Evolutionary conservation across 2,888 invertebrate genomes (phyloP).

Genomic region (Drosophila quinaria): DNA sequence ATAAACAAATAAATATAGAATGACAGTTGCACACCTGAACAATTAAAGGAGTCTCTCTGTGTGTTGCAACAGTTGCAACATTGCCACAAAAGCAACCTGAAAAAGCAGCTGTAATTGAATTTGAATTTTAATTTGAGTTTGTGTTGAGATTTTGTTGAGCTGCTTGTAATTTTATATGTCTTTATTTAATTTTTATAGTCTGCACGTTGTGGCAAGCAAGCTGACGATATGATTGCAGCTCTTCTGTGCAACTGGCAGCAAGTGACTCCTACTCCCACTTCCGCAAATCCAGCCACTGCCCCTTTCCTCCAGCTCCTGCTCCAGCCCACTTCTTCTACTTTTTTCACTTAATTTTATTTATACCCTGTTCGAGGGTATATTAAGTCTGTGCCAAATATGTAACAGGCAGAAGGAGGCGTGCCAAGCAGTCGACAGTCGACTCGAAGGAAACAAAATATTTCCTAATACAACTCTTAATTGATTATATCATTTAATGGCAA

Average conservation of each 20-base stretch:
- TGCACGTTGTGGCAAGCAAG: slow-evolving; percentile 28
- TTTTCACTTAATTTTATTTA: neutral
- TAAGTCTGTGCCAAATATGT: neutral
- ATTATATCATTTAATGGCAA: too few species aligned
- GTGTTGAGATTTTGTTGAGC: slow-evolving; percentile 34
- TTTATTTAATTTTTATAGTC: slow-evolving; percentile 69
- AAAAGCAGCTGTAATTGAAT: slow-evolving; percentile 53
- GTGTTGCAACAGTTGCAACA: slow-evolving; percentile 26
- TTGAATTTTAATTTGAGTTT: slow-evolving; percentile 30
- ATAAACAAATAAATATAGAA: slow-evolving; percentile 7
- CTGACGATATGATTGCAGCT: slow-evolving; percentile 57
- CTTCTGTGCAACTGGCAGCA: slow-evolving; percentile 54
- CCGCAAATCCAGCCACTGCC: neutral
- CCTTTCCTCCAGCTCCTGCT: neutral
- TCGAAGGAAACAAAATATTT: too few species aligned
- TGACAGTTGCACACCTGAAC: slow-evolving; percentile 19
- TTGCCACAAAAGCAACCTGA: slow-evolving; percentile 38
- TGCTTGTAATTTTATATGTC: slow-evolving; percentile 62
- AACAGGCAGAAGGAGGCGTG: neutral
- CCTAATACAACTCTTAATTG: too few species aligned
- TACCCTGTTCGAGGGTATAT: neutral
- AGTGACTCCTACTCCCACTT: neutral
- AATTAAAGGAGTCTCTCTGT: slow-evolving; percentile 29
- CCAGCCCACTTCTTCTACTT: neutral
- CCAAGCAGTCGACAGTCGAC: too few species aligned